Base-by-base conservation (phyloP, 64 coral and sea anemone genomes). In the Catalaphyllia jardinei region DNA sequence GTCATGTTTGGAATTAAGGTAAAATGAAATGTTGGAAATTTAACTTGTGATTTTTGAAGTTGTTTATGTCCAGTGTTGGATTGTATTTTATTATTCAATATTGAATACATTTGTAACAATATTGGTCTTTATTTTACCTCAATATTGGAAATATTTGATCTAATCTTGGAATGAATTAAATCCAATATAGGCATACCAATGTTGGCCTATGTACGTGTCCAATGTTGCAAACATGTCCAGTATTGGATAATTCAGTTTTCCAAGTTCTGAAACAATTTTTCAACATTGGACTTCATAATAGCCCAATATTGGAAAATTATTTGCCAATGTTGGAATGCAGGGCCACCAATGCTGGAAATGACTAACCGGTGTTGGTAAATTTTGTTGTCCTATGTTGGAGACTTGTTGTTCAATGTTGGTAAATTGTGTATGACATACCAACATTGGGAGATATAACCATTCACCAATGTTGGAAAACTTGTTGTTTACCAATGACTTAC, bases 371-470 rank as follows among this genome's bases (percentile, higher is more conserved):
- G 19, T 83, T 83, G 79, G 79, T 29, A 62, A 60, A 60, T 35
- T 62, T 60, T 14, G 28, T 29, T n/a, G 12, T 62, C 55, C 79
- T 18, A 83, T 71, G 33, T 69, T 86, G 62, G 62, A 55, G 46
- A 25, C 14, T 4, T 46, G 4, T 86, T 13, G 6, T 25, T 63
- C 83, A 46, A 24, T 69, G 63, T 86, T 86, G 83, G 83, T 25
- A 72, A 71, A 71, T 71, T 35, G 33, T 35, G n/a, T n/a, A n/a
- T n/a, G n/a, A n/a, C n/a, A 49, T 71, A 16, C 81, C 81, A 85
- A 65, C 65, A 60, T 67, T 85, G 83, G 65, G 71, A 67, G 4
- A 31, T 31, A 31, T 85, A 83, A 83, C n/a, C 52, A 83, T 83
- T 62, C 62, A 39, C 79, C 79, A 83, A 83, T 38, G 79, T 83